phyloP scores from a whole-genome alignment of 2,797 vertebrate genomes.

The Argyrosomus regius region DNA sequence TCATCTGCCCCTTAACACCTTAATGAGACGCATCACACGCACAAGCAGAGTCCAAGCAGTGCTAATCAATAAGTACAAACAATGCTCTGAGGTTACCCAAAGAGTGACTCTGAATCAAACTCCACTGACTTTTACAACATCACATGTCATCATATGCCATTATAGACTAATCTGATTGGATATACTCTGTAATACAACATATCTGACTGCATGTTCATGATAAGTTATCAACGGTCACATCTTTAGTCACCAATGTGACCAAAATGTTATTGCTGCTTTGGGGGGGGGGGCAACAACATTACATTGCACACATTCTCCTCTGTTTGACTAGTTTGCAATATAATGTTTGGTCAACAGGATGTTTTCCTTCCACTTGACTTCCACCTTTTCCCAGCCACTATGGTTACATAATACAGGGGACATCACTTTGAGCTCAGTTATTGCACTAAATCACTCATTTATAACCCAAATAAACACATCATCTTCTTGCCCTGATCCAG shows the following conservation, averaged over 20 bases:
- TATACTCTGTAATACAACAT: too few relatives aligned
- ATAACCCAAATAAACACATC: neutral
- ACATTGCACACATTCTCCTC: neutral
- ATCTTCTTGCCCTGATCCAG: neutral
- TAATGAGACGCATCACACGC: neutral
- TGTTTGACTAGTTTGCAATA: neutral
- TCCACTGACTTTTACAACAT: neutral
- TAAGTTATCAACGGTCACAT: too few relatives aligned
- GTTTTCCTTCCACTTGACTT: neutral
- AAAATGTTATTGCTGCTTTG: neutral
- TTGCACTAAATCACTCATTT: neutral
- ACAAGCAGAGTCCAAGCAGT: neutral
- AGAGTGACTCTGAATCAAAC: neutral
- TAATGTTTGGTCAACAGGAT: neutral
- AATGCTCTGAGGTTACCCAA: neutral
- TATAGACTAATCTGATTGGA: neutral
- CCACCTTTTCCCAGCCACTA: neutral
- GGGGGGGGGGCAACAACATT: too few relatives aligned
- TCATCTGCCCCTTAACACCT: constrained; percentile 17
- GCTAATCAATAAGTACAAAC: constrained; percentile 30
- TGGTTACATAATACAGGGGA: neutral
- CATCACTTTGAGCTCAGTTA: neutral
- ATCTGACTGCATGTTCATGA: neutral
- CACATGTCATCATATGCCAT: neutral
- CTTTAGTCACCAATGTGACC: neutral